phyloP scores from a whole-genome alignment of 2,113 vertebrate species.

The Cyprinus carpio region DNA sequence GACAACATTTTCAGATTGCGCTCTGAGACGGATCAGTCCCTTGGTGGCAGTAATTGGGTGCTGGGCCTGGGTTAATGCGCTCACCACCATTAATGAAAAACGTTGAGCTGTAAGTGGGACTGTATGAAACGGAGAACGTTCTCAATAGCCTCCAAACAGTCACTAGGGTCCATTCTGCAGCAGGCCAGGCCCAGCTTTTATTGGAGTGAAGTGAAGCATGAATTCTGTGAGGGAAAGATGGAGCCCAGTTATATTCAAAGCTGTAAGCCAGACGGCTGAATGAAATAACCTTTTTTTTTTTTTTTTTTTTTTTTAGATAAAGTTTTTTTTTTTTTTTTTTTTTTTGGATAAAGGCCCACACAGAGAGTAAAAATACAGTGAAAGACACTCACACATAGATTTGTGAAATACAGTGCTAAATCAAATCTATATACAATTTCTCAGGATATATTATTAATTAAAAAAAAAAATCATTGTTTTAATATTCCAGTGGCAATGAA shows the following conservation, averaged over 20 bases:
- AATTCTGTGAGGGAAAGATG: constrained; percentile 95
- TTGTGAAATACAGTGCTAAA: constrained; percentile 22
- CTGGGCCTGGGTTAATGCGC: constrained; percentile 99
- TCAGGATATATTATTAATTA: background rate
- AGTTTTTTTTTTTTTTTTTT: no score
- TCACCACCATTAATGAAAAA: constrained; percentile 99
- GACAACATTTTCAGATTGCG: constrained; percentile 98
- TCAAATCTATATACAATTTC: constrained; percentile 1
- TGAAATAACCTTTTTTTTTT: constrained; percentile 87
- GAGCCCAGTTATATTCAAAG: constrained; percentile 99
- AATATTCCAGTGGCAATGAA: background rate
- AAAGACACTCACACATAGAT: constrained; percentile 65
- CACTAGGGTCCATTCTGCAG: constrained; percentile 84
- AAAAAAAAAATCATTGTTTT: background rate
- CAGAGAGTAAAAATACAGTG: constrained; percentile 84
- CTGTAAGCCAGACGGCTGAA: constrained; percentile 92
- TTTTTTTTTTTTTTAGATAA: constrained; percentile 89
- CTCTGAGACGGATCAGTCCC: constrained; percentile 96
- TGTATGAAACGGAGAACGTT: constrained; percentile 97
- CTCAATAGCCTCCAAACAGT: constrained; percentile 86
- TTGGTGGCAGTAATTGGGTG: constrained; percentile 99
- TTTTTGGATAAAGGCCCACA: constrained; percentile 88
- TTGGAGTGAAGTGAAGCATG: constrained; percentile 98
- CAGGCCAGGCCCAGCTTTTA: constrained; percentile 82
- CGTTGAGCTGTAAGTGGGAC: constrained; percentile 97